A percentile compares a stretch with the other conserved stretches of the same genome.
phyloP scores from a whole-genome alignment of 2,888 invertebrate genomes.

The Exephanes ischioxanthus region DNA sequence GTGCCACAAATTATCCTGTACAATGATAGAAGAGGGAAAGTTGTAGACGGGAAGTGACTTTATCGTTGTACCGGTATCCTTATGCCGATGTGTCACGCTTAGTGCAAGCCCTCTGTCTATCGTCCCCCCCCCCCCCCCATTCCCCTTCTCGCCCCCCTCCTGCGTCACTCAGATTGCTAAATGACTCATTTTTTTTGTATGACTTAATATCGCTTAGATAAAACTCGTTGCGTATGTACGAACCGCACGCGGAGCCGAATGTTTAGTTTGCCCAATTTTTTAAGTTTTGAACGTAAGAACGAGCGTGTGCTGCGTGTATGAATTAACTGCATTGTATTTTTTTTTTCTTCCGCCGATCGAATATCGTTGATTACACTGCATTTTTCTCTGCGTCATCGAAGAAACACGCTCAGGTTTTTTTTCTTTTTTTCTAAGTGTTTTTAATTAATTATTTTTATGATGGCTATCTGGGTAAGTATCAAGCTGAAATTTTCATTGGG shows the following conservation, averaged over 20 bases:
- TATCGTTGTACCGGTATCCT: slow-evolving; percentile 21
- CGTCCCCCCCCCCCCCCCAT: neutral
- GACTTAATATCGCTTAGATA: slow-evolving; percentile 24
- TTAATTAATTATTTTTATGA: no score
- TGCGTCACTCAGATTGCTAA: slow-evolving; percentile 34
- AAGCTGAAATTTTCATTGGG: no score
- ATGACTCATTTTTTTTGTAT: slow-evolving; percentile 56
- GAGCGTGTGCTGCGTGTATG: no score
- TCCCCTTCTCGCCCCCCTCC: neutral
- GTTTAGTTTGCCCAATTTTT: slow-evolving; percentile 13
- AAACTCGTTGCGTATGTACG: slow-evolving; percentile 25
- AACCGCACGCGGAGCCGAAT: neutral
- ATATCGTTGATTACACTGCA: no score
- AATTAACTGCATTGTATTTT: no score
- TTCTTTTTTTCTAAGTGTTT: no score
- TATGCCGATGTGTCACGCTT: slow-evolving; percentile 45
- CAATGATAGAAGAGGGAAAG: no score
- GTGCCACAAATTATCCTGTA: no score
- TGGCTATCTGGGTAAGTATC: no score
- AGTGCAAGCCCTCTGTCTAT: slow-evolving; percentile 39
- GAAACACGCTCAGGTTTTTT: neutral
- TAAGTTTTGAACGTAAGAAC: neutral
- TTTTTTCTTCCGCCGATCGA: neutral
- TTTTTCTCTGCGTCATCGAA: no score
- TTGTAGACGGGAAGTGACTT: no score